Evolutionary conservation across 2,797 vertebrate species (phyloP), one percentile per base, ranked within the genome.

Genomic region (Poeciliopsis infans): DNA sequence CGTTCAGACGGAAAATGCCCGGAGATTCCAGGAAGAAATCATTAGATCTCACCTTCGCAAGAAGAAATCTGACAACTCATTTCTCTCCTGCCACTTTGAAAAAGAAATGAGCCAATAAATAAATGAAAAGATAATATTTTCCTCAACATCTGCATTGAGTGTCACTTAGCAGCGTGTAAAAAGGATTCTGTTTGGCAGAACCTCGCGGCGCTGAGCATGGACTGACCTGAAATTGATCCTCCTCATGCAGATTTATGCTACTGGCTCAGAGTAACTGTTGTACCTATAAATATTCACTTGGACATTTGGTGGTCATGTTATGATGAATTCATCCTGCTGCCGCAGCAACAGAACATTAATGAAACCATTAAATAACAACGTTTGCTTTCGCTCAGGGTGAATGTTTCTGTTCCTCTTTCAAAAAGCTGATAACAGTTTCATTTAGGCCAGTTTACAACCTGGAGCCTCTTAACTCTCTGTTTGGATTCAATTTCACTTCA

Each of bases 231-330:
- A 70, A 81, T 83, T 66, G 68, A 11, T 74, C 53, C 43, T 43
- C 41, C 82, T 66, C 7, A 11, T 81, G 77, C 53, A 77, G 87
- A 87, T 89, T 89, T 85, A 82, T 53, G 79, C 81, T 78, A 70
- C 76, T 80, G 83, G 84, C 83, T 70, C 78, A 8, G 76, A 86
- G 36, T 61, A 59, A 47, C 73, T 23, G 13, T 71, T 78, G 69
- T 61, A 86, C 77, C 85, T 86, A 86, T 87, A 87, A 92, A 91
- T 89, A 89, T 86, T 88, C 82, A 82, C 79, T 28, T 49, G 74
- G 74, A 87, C 83, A 82, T 82, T 83, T 80, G 70, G 76, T 72
- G 72, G 80, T 73, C 79, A 68, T 8, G 77, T 68, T 74, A 72
- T 82, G 75, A 57, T 66, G 83, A 72, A 87, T 72, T 80, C 77